Percentiles rank a stretch among this genome's conserved stretches.
phyloP scores from a whole-genome alignment of 2,888 invertebrate species.

The Eupithecia centaureata region DNA sequence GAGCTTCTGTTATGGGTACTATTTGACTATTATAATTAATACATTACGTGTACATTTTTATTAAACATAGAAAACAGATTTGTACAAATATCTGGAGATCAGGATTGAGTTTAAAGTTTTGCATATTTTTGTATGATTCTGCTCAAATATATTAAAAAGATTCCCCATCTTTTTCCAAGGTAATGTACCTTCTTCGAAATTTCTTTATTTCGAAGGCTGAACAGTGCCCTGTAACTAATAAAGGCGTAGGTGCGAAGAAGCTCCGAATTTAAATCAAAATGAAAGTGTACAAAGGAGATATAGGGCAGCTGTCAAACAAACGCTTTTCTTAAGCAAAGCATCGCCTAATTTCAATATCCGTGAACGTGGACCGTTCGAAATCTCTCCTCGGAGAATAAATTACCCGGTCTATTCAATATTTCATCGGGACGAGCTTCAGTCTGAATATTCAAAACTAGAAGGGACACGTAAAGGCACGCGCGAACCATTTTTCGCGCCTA shows the following conservation, averaged over 20 bases:
- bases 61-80: too few relatives aligned
- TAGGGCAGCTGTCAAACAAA: conserved; percentile 74
- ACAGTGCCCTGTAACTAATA: conserved; percentile 29
- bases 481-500: conserved; percentile 84
- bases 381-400: conserved; percentile 81
- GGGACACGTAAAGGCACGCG: conserved; percentile 84
- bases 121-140: too few relatives aligned
- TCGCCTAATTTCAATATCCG: conserved; percentile 84
- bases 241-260: conserved; percentile 41
- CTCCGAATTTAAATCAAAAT: conserved; percentile 42
- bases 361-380: conserved; percentile 78
- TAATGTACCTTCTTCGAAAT: not conserved
- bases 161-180: not conserved
- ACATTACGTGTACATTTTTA: too few relatives aligned
- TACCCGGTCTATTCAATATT: conserved; percentile 83
- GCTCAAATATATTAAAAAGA: not conserved
- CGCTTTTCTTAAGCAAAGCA: conserved; percentile 80
- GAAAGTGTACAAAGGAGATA: conserved; percentile 54
- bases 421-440: conserved; percentile 80
- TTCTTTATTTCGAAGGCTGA: not conserved
- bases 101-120: too few relatives aligned
- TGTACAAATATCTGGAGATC: too few relatives aligned
- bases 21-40: too few relatives aligned
- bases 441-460: conserved; percentile 84
- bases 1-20: too few relatives aligned